phyloP scores from a whole-genome alignment of 2,888 invertebrate species.

The Scaptomyza caliginosa region DNA sequence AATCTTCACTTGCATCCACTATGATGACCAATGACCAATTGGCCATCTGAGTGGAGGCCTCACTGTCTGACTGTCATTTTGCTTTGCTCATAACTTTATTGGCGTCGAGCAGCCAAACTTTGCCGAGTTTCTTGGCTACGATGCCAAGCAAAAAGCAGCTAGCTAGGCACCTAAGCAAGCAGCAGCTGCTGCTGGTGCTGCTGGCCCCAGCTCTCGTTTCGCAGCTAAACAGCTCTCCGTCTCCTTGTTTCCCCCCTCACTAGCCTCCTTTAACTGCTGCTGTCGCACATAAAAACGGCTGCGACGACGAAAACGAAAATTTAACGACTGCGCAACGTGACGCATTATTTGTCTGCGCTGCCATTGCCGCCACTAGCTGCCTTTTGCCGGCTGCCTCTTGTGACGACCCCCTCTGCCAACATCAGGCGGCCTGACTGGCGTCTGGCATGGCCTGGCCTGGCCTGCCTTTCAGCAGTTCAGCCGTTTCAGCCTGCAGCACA shows the following conservation, averaged over 20 bases:
- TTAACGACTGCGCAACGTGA: constrained; percentile 77
- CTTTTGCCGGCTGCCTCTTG: constrained; percentile 18
- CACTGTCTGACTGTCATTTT: constrained; percentile 22
- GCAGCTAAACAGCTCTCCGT: constrained; percentile 20
- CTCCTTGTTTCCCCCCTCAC: constrained; percentile 15
- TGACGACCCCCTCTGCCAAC: not conserved
- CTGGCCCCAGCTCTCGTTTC: constrained; percentile 46
- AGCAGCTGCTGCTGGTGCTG: constrained; percentile 28
- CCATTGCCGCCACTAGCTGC: constrained; percentile 24
- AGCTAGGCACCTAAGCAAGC: constrained; percentile 32
- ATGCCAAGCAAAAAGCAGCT: constrained; percentile 51
- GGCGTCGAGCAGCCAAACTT: constrained; percentile 61
- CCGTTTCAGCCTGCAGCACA: constrained; percentile 49
- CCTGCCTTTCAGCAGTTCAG: constrained; percentile 55
- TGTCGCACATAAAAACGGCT: constrained; percentile 72
- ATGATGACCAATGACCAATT: not conserved
- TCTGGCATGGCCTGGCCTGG: constrained; percentile 61
- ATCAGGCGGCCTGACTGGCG: constrained; percentile 41
- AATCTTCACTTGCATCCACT: not conserved
- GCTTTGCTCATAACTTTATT: constrained; percentile 63
- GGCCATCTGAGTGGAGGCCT: constrained; percentile 22
- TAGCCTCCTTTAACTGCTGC: constrained; percentile 26
- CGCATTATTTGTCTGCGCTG: constrained; percentile 74
- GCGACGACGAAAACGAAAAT: constrained; percentile 74
- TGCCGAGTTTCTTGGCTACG: constrained; percentile 73